Conservation (phyloP, 2,888 invertebrate genomes). For the Conops quadrifasciatus region DNA sequence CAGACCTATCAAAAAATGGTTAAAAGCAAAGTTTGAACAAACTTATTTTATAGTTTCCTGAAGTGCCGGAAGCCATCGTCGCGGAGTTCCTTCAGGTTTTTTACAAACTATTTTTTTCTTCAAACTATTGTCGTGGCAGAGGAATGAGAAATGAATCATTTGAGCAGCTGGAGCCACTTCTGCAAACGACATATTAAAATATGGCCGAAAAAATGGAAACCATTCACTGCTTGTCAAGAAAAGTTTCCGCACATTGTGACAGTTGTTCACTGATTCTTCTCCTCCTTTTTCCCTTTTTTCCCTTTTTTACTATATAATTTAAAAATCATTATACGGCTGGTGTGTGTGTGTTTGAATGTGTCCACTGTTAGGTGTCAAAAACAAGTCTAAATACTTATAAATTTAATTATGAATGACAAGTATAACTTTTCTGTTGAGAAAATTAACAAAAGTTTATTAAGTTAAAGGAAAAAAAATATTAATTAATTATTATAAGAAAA, state of each 20-base stretch:
- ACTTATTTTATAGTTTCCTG: neutral
- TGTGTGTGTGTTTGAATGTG: no score
- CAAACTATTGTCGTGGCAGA: no score
- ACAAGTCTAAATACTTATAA: no score
- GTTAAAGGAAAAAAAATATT: neutral
- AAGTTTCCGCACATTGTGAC: conserved; percentile 11
- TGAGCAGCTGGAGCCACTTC: conserved; percentile 21
- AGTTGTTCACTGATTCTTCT: conserved; percentile 14
- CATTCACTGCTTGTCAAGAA: conserved; percentile 11
- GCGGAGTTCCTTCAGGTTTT: neutral
- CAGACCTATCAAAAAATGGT: neutral
- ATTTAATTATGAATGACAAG: no score
- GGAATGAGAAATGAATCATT: conserved; percentile 27
- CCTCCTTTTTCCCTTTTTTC: neutral
- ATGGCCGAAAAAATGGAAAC: conserved; percentile 4
- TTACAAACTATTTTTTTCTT: conserved; percentile 5
- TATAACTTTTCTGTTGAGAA: no score
- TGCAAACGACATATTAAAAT: conserved; percentile 24
- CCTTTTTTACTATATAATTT: neutral
- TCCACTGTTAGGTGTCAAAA: no score
- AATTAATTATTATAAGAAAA: neutral
- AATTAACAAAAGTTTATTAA: neutral
- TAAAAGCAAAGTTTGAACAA: neutral
- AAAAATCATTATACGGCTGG: no score
- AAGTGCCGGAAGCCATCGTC: neutral